Evolutionary conservation across 2,797 vertebrate species (phyloP), one percentile per base, ranked within the genome.

Genomic region (Gymnodraco acuticeps): DNA sequence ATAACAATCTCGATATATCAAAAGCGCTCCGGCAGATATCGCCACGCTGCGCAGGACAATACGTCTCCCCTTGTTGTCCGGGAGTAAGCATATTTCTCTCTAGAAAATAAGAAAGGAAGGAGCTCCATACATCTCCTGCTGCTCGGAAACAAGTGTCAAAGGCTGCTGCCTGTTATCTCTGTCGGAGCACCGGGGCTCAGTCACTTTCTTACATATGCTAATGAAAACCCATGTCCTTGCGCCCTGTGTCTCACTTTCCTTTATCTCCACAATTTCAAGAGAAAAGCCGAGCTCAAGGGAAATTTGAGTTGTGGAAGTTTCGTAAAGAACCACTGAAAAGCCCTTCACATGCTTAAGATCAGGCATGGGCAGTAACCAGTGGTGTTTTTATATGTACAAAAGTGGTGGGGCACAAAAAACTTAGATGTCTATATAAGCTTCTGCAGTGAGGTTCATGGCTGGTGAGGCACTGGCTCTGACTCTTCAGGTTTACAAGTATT

Each of bases 1-100:
- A 89, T 56, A 94, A 94, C 94, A 94, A 94, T 95, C 81, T 89
- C 20, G 0, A 86, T 88, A 92, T 93, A 93, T 94, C 95, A 94
- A 91, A 91, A 85, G 58, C 27, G 75, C 12, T 4, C 84, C 68
- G 8, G 73, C 84, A 88, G 89, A 89, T 89, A 83, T 86, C 77
- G 50, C 73, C 71, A 66, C 78, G 90, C 90, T 88, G 92, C 92
- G 89, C 74, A 58, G 87, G 91, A 90, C 74, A 55, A 62, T 78
- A 47, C 81, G 84, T 94, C 93, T 94, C 89, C 89, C 89, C 79
- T 77, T 91, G 78, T 94, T 95, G 64, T 92, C 82, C 19, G 68
- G 80, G 58, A 77, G 59, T 56, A 60, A 67, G 69, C 75, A 78
- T 67, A 84, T 83, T 82, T 66, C 47, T 78, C 54, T 51, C 14